Base-by-base conservation (phyloP, 1,140 invertebrate genomes). In the Pseudomyrmex gracilis region DNA sequence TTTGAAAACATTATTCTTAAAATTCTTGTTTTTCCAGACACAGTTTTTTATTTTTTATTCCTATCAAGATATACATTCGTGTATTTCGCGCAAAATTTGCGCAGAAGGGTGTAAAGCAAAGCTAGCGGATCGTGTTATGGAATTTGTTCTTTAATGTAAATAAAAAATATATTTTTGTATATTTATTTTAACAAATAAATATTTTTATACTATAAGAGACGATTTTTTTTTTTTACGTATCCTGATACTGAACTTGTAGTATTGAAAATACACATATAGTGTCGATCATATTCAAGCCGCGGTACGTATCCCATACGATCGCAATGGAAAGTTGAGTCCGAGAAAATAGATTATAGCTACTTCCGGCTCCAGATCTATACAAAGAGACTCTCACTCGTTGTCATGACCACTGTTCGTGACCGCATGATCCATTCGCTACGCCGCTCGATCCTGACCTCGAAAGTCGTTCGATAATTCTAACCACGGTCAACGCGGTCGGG, bases 401-500 rank as follows among this genome's bases (percentile, higher is more conserved):
- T 73, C 67, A 82, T 89, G 77, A 85, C 74, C 68, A 64, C 22
- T 84, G 66, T 45, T 45, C 73, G 55, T 53, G 53, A 4, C 9
- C 45, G 17, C 63, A 24, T 12, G 66, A 83, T 64, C 51, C 34
- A 51, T 73, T 34, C 57, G 89, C 84, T 57, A 90, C 82, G 84
- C 51, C 60, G 53, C 76, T 90, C 89, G 88, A 92, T 92, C 88
- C 85, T 93, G 91, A 93, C 92, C 93, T 93, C 92, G 89, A 93
- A 93, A 92, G 87, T 90, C 73, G 64, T 91, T 93, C 90, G 91
- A 91, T 90, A 83, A 94, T 94, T 92, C 91, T 84, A 90, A 83
- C 73, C 92, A 90, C 90, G 91, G 85, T 88, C 76, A 74, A 64
- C 47, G 61, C 53, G 73, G 90, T 66, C 74, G 82, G 89, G 85